A percentile compares a stretch with the other conserved stretches of the same genome.
Evolutionary conservation across 2,797 vertebrate species (phyloP).

Genomic region (Hydrophis major): DNA sequence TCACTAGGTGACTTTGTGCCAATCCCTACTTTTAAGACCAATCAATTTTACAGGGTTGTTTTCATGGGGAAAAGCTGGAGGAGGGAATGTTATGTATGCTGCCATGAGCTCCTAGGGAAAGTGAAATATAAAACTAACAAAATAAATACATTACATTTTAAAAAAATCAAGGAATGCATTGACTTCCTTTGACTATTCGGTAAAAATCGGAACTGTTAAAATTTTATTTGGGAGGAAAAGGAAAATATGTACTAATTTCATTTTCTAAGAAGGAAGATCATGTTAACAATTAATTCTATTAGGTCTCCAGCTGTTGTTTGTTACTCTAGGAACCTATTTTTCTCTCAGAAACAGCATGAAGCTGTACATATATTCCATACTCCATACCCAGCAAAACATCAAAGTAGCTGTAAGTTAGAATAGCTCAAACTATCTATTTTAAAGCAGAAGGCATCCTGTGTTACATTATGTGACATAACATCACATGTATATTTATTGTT

Average conservation of each 20-base stretch:
- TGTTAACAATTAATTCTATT: constrained; percentile 25
- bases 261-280: constrained; percentile 12
- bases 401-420: constrained; percentile 25
- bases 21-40: neutral
- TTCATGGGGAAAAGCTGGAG: neutral
- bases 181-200: constrained; percentile 7
- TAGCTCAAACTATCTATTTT: constrained; percentile 11
- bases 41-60: neutral
- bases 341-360: constrained; percentile 36
- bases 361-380: constrained; percentile 17
- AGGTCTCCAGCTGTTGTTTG: neutral
- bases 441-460: constrained; percentile 45
- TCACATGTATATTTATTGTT: neutral
- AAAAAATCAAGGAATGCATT: constrained; percentile 29
- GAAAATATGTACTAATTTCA: constrained; percentile 24
- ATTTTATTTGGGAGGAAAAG: constrained; percentile 10
- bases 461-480: constrained; percentile 26
- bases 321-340: constrained; percentile 35
- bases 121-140: neutral
- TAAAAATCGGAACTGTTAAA: constrained; percentile 6
- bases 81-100: neutral
- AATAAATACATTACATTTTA: constrained; percentile 7
- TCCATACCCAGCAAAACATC: constrained; percentile 18
- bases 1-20: neutral
- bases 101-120: neutral